Evolutionary conservation across 2,888 invertebrate genomes (phyloP), one percentile per base, ranked within the genome.

Genomic region (Xylota segnis): DNA sequence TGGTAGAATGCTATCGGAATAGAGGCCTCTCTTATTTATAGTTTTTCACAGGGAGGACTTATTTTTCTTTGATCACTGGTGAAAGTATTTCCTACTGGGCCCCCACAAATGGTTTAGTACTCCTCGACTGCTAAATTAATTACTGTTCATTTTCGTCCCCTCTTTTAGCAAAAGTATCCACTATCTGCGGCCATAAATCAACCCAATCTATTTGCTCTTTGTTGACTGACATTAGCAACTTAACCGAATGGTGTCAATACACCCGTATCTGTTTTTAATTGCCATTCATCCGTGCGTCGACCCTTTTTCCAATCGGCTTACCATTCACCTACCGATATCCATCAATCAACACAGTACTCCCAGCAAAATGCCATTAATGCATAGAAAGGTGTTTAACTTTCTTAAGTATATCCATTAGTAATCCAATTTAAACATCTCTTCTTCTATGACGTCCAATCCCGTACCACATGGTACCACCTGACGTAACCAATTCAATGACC

Each of bases 401-500:
- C 63, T 32, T 32, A 47, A 63, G 43, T 50, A 10, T 23, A 50
- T 23, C 50, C 50, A 50, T 23, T 18, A 50, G 12, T 27, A 43
- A 14, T n/a, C 2, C 29, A n/a, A 32, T 37, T 18, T 34, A 18
- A 12, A 14, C 32, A 54, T 14, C 12, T 32, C 54, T 54, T 50
- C 5, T 23, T 27, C 23, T 37, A 37, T 45, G 37, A 59, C 27
- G 29, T 40, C 18, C n/a, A 2, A 29, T 14, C 10, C 40, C 75
- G 75, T 76, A 52, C 68, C 68, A 68, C 40, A 14, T 16, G 1
- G 66, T 59, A 27, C 58, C 78, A 78, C 34, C 47, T 56, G 54
- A 40, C 61, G 56, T 47, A 27, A 75, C 10, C 29, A 65, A 70
- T 70, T 71, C 65, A 77, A 71, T 52, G 61, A 83, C 50, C 71